phyloP scores from a whole-genome alignment of 92 coral and sea anemone genomes.

The Chrysogorgia sp. region DNA sequence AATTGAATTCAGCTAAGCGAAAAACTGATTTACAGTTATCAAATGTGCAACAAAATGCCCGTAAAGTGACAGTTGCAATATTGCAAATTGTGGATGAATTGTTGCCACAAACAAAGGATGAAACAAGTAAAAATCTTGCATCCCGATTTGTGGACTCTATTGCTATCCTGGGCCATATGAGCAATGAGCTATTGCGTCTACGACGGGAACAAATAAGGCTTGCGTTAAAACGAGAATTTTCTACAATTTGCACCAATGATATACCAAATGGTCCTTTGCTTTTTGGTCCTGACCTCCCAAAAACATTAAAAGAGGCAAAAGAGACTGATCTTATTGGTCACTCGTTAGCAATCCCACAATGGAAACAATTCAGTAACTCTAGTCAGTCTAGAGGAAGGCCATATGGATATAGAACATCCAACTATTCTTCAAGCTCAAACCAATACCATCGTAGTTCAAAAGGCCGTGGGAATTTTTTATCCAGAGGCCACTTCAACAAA shows the following conservation, averaged over 20 bases:
- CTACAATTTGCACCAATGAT: conserved; percentile 22
- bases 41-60: conserved; percentile 29
- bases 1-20: neutral
- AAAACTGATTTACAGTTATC: conserved; percentile 34
- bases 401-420: neutral
- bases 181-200: conserved; percentile 21
- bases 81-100: conserved; percentile 15
- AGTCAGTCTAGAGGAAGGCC: neutral
- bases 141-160: conserved; percentile 18
- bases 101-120: neutral
- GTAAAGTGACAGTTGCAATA: conserved; percentile 23
- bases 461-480: conserved; percentile 49
- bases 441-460: no score
- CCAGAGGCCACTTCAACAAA: conserved; percentile 23
- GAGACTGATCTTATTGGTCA: conserved; percentile 8
- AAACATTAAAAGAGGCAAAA: conserved; percentile 15
- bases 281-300: conserved; percentile 52
- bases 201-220: conserved; percentile 38
- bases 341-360: neutral
- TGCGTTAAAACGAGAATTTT: conserved; percentile 11
- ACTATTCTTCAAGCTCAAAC: conserved; percentile 1
- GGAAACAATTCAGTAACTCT: no score
- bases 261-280: conserved; percentile 22
- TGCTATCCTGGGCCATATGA: conserved; percentile 23
- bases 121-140: neutral